These are phyloP conservation scores for Pyrocoelia pectoralis DNA, from an alignment of 2,888 invertebrate species.

Conservation along the genomic window DNA sequence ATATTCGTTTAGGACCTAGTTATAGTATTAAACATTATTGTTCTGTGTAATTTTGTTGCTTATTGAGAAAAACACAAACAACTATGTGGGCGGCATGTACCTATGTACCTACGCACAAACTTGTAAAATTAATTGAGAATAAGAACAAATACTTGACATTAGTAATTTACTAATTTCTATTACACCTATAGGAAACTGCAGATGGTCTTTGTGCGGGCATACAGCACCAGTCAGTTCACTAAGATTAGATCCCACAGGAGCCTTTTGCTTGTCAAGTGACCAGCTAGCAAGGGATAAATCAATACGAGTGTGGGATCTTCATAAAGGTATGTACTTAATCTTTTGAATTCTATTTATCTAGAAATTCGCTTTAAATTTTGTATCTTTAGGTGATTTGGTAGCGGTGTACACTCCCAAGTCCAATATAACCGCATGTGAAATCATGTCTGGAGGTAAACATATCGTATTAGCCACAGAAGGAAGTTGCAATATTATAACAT, in stretches of 20 bases:
- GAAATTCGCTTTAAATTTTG: no score
- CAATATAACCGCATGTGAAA: conserved; percentile 78
- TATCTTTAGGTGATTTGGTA: conserved; percentile 77
- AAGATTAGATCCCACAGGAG: conserved; percentile 76
- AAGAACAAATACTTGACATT: no score
- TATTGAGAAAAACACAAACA: no score
- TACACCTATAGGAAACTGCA: conserved; percentile 70
- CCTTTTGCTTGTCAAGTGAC: conserved; percentile 78
- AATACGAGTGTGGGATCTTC: conserved; percentile 82
- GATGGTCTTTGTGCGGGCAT: conserved; percentile 80
- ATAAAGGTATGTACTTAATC: conserved; percentile 66
- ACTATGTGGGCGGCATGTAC: no score
- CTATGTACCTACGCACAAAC: no score
- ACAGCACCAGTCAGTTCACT: conserved; percentile 79
- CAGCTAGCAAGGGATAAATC: conserved; percentile 75
- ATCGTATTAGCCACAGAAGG: conserved; percentile 76
- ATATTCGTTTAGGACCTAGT: no score
- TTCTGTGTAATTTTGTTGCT: no score
- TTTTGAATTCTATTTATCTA: no score
- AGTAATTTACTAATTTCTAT: no score
- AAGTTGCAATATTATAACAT: conserved; percentile 69
- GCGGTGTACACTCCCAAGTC: conserved; percentile 82
- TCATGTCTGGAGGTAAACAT: conserved; percentile 75
- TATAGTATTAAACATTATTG: no score
- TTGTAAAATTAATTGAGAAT: no score